Evolutionary conservation across 2,888 invertebrate genomes (phyloP), one percentile per base, ranked within the genome.

Genomic region (Erebia aethiops): DNA sequence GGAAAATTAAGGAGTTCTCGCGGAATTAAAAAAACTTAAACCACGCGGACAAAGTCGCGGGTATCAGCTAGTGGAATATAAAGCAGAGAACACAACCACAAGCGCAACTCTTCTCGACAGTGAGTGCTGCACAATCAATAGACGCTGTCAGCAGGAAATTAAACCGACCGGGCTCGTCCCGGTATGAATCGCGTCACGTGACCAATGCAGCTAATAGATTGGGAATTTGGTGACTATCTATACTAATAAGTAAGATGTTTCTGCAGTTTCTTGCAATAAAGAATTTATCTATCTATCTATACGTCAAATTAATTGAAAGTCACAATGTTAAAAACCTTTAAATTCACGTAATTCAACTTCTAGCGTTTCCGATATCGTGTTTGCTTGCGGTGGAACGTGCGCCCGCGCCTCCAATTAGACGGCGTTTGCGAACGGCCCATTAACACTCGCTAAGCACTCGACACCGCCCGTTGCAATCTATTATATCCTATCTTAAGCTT

Each of bases 101-200:
- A 69, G 21, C 46, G 60, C 65, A 54, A 58, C 71, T 71, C 73
- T 76, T 74, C 73, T 69, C 71, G 70, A 69, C 68, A 71, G 67
- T 77, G 75, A 79, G 73, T 72, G 75, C 77, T 75, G 79, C 77
- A 85, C 86, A 88, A 87, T 87, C 85, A 81, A 80, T 76, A 77
- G 82, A 83, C 86, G 86, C 82, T 90, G 87, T 84, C 87, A 80
- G 81, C 89, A 90, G 92, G 92, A 92, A 92, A 92, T 92, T 92
- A 90, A 91, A 88, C 86, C 83, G 82, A 79, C 70, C 81, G 85
- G 84, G 84, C 84, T 82, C 9, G 80, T 77, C 75, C 80, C 79
- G 80, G 78, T 80, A 80, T 69, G 76, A 77, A 76, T 75, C 82
- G 81, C 82, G 80, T 82, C 86, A 81, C 82, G 89, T 87, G 76